Evolutionary conservation across 92 coral and sea anemone species (phyloP).

Genomic region (Heteractis magnifica): DNA sequence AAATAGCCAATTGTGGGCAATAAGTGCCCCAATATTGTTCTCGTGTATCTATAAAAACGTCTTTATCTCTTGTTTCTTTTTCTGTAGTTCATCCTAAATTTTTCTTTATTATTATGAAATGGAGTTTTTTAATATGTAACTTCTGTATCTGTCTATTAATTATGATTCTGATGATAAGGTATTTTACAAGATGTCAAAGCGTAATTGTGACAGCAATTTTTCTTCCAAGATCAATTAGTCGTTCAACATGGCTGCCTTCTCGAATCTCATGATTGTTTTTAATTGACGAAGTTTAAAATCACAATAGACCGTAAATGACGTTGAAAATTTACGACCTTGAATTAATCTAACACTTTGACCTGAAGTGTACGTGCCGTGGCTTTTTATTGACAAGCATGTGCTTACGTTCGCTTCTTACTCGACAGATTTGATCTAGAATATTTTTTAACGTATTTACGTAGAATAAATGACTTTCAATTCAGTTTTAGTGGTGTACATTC

Average conservation of each 20-base stretch:
- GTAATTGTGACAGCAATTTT: conserved; percentile 4
- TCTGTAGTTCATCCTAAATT: background rate
- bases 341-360: background rate
- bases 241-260: background rate
- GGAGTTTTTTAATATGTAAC: background rate
- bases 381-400: background rate
- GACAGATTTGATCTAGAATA: background rate
- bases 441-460: background rate
- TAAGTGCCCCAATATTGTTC: background rate
- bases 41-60: background rate
- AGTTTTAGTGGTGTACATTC: background rate
- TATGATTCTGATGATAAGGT: background rate
- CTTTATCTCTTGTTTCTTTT: background rate
- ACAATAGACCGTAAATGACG: background rate
- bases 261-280: background rate
- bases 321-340: background rate
- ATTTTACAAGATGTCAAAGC: background rate
- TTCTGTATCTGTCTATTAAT: background rate
- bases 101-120: background rate
- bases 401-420: background rate
- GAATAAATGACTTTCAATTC: background rate
- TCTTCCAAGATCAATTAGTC: background rate
- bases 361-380: background rate
- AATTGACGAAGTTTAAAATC: conserved; percentile 2
- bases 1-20: background rate